phyloP scores from a whole-genome alignment of 2,797 vertebrate species.

The Falco biarmicus region DNA sequence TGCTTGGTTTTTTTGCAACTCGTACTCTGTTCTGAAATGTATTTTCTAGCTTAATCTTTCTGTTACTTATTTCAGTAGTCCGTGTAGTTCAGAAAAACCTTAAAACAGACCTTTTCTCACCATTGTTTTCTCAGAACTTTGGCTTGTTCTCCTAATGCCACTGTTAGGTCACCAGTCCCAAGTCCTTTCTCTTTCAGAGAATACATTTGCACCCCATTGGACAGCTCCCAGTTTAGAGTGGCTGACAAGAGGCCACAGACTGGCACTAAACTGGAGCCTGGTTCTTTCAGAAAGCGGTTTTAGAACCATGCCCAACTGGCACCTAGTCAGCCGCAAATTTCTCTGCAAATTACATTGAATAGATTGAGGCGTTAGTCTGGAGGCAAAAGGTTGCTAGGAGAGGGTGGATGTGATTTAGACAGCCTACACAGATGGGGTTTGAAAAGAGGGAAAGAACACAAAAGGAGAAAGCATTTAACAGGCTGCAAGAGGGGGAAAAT shows the following conservation, averaged over 20 bases:
- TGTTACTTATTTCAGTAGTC: neutral
- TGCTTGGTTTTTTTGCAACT: neutral
- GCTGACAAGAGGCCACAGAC: slow-evolving; percentile 1
- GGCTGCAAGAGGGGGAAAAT: neutral
- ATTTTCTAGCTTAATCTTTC: neutral
- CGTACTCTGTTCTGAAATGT: neutral
- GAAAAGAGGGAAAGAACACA: neutral
- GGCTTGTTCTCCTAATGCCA: neutral
- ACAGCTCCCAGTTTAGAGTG: neutral
- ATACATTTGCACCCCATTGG: neutral
- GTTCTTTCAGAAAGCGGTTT: neutral
- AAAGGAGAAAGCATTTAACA: neutral
- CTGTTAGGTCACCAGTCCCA: neutral
- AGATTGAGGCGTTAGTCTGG: neutral
- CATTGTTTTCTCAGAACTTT: neutral
- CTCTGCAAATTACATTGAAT: slow-evolving; percentile 6
- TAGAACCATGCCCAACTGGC: slow-evolving; percentile 14
- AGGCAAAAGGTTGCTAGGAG: slow-evolving; percentile 55
- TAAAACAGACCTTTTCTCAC: neutral
- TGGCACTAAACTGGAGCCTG: neutral
- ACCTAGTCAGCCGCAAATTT: slow-evolving; percentile 6
- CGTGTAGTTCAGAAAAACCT: neutral
- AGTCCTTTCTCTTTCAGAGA: neutral
- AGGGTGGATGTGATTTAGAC: slow-evolving; percentile 22
- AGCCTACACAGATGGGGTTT: neutral